Evolutionary conservation across 2,113 vertebrate genomes (phyloP), one percentile per base, ranked within the genome.

Genomic region (Otus sunia): DNA sequence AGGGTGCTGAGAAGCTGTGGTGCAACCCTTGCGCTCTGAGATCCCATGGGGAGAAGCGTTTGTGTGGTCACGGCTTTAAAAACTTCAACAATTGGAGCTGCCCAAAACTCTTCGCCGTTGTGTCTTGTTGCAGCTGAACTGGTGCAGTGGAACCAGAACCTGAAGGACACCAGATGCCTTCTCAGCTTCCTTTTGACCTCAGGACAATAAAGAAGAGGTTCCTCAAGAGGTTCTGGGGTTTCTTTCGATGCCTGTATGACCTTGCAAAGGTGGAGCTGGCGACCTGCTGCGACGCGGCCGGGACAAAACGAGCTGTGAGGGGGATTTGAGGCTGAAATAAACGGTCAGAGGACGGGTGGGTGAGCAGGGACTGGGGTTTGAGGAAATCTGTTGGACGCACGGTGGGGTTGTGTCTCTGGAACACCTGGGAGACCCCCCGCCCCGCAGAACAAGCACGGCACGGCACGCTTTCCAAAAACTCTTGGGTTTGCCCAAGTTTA

Each of bases 231-330:
- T 76, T 86, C 20, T 12, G 21, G 34, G 10, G 2, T 9, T 15
- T 19, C 11, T 56, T 26, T 27, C 20, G 50, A 30, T 47, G 39
- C 27, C 49, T 34, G 1, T 23, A 11, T 1, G 1, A 27, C 43
- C 43, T 37, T 27, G 37, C 34, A 55, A 25, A 27, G n/a, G 20
- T 19, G 47, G 62, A 39, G n/a, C 49, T 34, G 23, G 15, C n/a
- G 50, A 30, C 32, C 37, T 43, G 72, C n/a, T 26, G 20, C 32
- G 3, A 30, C 1, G 0, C 1, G 2, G 15, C 3, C 5, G 32
- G 69, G 60, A 59, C 34, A 45, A 45, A 45, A 66, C 1, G 21
- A 73, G 43, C 30, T 5, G 0, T 4, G 39, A 39, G 23, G 12
- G 2, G 21, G 37, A 11, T 23, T 47, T 27, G 64, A n/a, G 58